These are phyloP conservation scores for Perca fluviatilis DNA, from an alignment of 2,113 vertebrate species.

Conservation along the genomic window DNA sequence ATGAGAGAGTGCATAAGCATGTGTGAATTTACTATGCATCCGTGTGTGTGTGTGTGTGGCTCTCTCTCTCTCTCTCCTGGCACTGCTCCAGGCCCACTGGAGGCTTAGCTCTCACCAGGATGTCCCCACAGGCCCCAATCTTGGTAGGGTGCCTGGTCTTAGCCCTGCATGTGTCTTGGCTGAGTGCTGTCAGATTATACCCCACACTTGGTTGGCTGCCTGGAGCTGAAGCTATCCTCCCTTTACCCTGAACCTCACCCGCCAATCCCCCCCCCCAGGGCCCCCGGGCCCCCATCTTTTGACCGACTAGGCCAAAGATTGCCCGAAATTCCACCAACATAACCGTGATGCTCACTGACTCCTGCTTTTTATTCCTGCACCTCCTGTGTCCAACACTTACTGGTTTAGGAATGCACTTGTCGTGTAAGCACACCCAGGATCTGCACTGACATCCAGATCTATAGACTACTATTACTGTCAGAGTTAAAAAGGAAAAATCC, in stretches of 20 bases:
- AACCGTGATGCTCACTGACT: slow-evolving; percentile 12
- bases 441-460: slow-evolving; percentile 22
- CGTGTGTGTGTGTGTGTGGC: background rate
- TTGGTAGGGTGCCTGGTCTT: slow-evolving; percentile 83
- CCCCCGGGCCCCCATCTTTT: slow-evolving; percentile 35
- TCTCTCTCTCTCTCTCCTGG: slow-evolving; percentile 49
- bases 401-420: slow-evolving; percentile 37
- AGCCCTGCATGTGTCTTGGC: slow-evolving; percentile 81
- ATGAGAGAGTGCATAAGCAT: slow-evolving; percentile 39
- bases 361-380: slow-evolving; percentile 8
- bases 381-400: slow-evolving; percentile 28
- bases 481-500: slow-evolving; percentile 14
- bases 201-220: slow-evolving; percentile 78
- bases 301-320: slow-evolving; percentile 55
- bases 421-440: slow-evolving; percentile 24
- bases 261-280: background rate
- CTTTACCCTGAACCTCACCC: slow-evolving; percentile 43
- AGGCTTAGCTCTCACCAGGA: slow-evolving; percentile 82
- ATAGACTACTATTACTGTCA: background rate
- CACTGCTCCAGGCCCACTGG: slow-evolving; percentile 70
- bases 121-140: slow-evolving; percentile 77
- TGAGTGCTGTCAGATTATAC: slow-evolving; percentile 82
- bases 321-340: slow-evolving; percentile 33
- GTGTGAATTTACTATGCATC: slow-evolving; percentile 50
- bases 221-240: slow-evolving; percentile 66